Evolutionary conservation across 92 coral and sea anemone genomes (phyloP), one percentile per base, ranked within the genome.

Genomic region (Metridium senile): DNA sequence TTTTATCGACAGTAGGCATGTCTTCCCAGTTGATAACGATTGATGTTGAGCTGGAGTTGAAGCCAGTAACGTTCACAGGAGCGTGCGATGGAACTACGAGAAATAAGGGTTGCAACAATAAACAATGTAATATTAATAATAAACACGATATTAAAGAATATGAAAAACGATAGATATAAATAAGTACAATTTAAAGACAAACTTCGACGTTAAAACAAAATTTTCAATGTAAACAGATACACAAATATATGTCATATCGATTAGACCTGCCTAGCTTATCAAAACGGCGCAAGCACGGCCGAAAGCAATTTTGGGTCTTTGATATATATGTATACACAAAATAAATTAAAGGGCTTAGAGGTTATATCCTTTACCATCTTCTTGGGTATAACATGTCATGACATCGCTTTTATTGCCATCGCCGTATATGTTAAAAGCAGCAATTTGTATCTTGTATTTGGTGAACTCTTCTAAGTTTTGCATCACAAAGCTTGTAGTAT

Each of bases 391-490:
- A 26, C 93, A 89, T 0, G 22, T 30, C 21, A 76, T 33, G 18
- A 43, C 51, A 19, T 68, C 80, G 34, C 93, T 89, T 64, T 74
- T 65, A 49, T 89, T 89, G 0, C 93, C 93, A 54, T 75, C 85
- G 2, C 85, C 93, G 54, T 72, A 89, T 0, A 27, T 13, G 59
- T 79, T 89, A 25, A 71, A 85, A 0, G 93, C 93, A 8, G 77
- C 80, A 0, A 89, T 71, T 11, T 39, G 26, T 26, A 89, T 72
- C 62, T 75, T 75, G 79, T 89, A 89, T 27, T 31, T 59, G 8
- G 81, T 76, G 63, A n/a, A 89, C 21, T 85, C 82, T 32, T 86
- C 81, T 20, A 89, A 70, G 8, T 75, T 65, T 30, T 53, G 21
- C 33, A 86, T 32, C 28, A 70, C 49, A 28, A 10, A 73, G 11